Conservation (phyloP, 2,113 vertebrate genomes). For the Engraulis encrasicolus region DNA sequence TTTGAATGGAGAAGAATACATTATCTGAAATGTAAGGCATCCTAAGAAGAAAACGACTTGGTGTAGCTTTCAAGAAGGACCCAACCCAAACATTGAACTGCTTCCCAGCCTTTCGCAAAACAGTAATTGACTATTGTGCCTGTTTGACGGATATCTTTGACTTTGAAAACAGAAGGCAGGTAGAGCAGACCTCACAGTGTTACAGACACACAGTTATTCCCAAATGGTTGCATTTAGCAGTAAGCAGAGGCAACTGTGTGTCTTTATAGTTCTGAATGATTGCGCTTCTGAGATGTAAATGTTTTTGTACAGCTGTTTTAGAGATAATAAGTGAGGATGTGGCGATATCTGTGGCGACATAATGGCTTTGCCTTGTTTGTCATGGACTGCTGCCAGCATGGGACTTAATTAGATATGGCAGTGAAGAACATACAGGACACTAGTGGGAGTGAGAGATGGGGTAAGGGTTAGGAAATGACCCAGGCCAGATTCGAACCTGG, state of each 20-base stretch:
- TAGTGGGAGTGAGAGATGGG: too few relatives aligned
- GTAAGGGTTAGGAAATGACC: too few relatives aligned
- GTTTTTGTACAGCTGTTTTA: not conserved
- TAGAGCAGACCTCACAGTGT: too few relatives aligned
- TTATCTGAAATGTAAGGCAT: too few relatives aligned
- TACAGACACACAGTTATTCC: not conserved
- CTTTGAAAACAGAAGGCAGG: not conserved
- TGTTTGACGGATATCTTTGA: not conserved
- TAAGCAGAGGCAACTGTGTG: not conserved
- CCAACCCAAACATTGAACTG: not conserved
- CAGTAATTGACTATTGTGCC: not conserved
- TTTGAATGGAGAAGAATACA: too few relatives aligned
- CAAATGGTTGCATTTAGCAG: not conserved
- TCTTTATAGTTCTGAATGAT: too few relatives aligned
- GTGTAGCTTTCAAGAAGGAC: not conserved
- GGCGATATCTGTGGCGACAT: not conserved
- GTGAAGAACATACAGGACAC: too few relatives aligned
- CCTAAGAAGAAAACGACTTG: too few relatives aligned
- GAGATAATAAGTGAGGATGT: not conserved
- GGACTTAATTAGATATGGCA: too few relatives aligned
- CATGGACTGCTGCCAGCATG: not conserved
- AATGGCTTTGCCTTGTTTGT: not conserved
- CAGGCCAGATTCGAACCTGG: too few relatives aligned
- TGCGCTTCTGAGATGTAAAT: too few relatives aligned
- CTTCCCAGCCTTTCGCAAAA: not conserved